Percentiles rank a stretch among this genome's conserved stretches.
These are phyloP conservation scores for Linnaemya tessellans DNA, from an alignment of 2,888 invertebrate species.

Conservation along the genomic window DNA sequence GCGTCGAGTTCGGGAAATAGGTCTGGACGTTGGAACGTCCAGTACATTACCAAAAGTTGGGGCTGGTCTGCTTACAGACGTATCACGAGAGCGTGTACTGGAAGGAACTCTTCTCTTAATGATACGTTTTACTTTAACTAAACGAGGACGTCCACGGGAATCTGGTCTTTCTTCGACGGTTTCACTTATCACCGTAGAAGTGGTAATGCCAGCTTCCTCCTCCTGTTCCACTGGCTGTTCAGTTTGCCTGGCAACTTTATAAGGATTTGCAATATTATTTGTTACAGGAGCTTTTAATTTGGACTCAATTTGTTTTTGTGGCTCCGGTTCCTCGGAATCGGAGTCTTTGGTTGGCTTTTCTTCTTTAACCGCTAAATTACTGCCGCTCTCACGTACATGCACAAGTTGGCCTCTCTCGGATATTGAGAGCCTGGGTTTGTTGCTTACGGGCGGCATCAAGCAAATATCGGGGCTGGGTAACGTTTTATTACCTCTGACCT, in stretches of 20 bases:
- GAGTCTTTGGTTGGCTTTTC: constrained; percentile 37
- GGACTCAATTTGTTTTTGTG: neutral
- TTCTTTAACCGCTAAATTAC: constrained; percentile 76
- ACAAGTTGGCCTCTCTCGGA: constrained; percentile 80
- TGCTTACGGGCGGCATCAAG: constrained; percentile 75
- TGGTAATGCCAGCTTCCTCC: constrained; percentile 55
- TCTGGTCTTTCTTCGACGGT: constrained; percentile 79
- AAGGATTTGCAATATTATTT: constrained; percentile 35
- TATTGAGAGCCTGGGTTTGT: constrained; percentile 80
- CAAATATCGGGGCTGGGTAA: constrained; percentile 74
- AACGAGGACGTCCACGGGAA: constrained; percentile 80
- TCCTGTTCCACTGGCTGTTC: neutral
- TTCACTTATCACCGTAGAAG: constrained; percentile 77
- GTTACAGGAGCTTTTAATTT: constrained; percentile 60
- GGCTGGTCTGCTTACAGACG: constrained; percentile 77
- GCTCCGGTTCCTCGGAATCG: constrained; percentile 71
- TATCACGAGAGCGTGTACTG: constrained; percentile 80
- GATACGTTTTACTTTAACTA: constrained; percentile 80
- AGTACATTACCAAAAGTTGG: constrained; percentile 64
- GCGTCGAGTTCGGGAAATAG: constrained; percentile 71
- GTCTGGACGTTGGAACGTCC: constrained; percentile 55
- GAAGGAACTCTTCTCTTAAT: constrained; percentile 80
- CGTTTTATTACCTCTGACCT: constrained; percentile 73
- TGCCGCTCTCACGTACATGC: constrained; percentile 79
- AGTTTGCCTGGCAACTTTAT: constrained; percentile 48